Percentiles rank a stretch among this genome's conserved stretches.
phyloP scores from a whole-genome alignment of 2,888 invertebrate genomes.

The Andricus quercusramuli region DNA sequence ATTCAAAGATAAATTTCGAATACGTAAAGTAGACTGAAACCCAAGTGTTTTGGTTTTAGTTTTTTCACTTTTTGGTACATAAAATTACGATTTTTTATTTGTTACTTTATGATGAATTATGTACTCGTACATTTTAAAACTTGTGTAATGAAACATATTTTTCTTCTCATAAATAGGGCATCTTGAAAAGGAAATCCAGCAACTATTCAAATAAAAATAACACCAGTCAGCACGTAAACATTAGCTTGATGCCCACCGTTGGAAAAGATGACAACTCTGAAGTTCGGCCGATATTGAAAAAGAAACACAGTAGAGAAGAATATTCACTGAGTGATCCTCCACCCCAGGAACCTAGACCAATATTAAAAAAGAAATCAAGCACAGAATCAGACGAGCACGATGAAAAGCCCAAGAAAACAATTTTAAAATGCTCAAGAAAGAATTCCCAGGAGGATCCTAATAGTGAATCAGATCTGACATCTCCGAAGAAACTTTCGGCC shows the following conservation, averaged over 20 bases:
- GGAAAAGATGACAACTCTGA: slow-evolving; percentile 79
- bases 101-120: too few species aligned
- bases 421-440: slow-evolving; percentile 87
- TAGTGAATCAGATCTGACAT: slow-evolving; percentile 81
- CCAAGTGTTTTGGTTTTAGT: too few species aligned
- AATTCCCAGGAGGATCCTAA: slow-evolving; percentile 83
- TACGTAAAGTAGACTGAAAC: too few species aligned
- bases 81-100: too few species aligned
- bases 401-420: slow-evolving; percentile 87
- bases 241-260: slow-evolving; percentile 80
- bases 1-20: too few species aligned
- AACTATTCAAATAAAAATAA: slow-evolving; percentile 80
- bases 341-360: slow-evolving; percentile 81
- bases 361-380: slow-evolving; percentile 92
- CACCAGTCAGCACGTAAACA: slow-evolving; percentile 83
- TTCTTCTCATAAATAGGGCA: slow-evolving; percentile 78
- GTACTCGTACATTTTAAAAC: neutral
- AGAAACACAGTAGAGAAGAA: slow-evolving; percentile 88
- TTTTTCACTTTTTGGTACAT: too few species aligned
- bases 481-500: slow-evolving; percentile 81
- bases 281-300: slow-evolving; percentile 90
- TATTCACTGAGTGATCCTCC: slow-evolving; percentile 69
- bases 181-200: slow-evolving; percentile 89
- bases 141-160: neutral
- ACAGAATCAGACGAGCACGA: slow-evolving; percentile 87